These are phyloP conservation scores for Equus przewalskii DNA, from an alignment of 2,113 vertebrate species.

Conservation along the genomic window DNA sequence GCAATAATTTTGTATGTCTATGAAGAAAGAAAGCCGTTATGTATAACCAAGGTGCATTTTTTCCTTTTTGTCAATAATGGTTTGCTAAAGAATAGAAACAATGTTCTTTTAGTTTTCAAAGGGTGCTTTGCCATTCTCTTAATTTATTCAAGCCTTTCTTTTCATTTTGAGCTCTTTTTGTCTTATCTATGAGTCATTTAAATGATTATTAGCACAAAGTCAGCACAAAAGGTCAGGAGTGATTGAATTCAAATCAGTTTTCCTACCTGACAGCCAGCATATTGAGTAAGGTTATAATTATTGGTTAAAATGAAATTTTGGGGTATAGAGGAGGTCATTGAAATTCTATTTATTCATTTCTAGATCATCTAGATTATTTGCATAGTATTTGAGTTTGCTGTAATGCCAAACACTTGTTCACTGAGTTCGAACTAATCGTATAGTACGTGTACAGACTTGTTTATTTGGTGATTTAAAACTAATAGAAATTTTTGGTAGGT, in stretches of 20 bases:
- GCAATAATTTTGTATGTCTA: neutral
- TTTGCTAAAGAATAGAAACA: conserved; percentile 51
- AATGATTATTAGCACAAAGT: conserved; percentile 41
- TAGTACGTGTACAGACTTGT: neutral
- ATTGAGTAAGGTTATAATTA: conserved; percentile 42
- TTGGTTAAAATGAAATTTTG: conserved; percentile 39
- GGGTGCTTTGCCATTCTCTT: neutral
- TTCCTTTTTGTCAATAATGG: neutral
- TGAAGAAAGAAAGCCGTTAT: conserved; percentile 10
- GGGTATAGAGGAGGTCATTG: neutral
- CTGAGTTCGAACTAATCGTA: neutral
- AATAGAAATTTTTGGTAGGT: neutral
- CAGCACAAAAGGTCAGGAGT: neutral
- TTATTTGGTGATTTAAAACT: conserved; percentile 23
- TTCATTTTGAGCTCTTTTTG: conserved; percentile 49
- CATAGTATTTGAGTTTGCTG: conserved; percentile 16
- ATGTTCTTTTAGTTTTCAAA: conserved; percentile 48
- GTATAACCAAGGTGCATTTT: neutral
- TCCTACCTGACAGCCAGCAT: conserved; percentile 35
- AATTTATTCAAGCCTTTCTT: conserved; percentile 29
- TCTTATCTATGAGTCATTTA: conserved; percentile 62
- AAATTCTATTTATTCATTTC: conserved; percentile 34
- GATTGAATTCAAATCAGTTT: conserved; percentile 51
- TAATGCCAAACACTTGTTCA: conserved; percentile 40
- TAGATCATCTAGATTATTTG: conserved; percentile 54